These are phyloP conservation scores for Ptychodera flava DNA, from an alignment of 35 echinoderm and acorn worm species.

Conservation along the genomic window DNA sequence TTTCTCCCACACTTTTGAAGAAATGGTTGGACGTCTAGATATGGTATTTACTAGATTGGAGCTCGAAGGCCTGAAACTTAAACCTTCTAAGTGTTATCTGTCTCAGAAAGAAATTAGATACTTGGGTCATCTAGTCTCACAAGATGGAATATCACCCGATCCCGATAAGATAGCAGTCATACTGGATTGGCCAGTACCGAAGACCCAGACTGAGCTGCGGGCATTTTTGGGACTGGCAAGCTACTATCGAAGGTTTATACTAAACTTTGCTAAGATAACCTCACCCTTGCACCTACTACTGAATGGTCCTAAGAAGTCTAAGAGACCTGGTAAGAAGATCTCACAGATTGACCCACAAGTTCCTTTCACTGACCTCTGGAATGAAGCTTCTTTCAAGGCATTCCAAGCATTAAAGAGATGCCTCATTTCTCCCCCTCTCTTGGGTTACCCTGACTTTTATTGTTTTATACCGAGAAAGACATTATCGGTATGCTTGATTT, in stretches of 20 bases:
- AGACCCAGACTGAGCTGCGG: constrained; percentile 11
- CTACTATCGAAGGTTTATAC: constrained; percentile 46
- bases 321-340: neutral
- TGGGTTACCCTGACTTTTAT: constrained; percentile 53
- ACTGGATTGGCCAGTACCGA: constrained; percentile 26
- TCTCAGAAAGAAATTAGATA: constrained; percentile 24
- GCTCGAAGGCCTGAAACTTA: constrained; percentile 36
- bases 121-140: constrained; percentile 49
- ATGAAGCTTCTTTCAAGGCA: constrained; percentile 29
- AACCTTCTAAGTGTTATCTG: constrained; percentile 47
- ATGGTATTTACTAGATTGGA: constrained; percentile 11
- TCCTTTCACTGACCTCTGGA: constrained; percentile 4
- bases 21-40: constrained; percentile 25
- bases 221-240: constrained; percentile 44
- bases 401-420: constrained; percentile 31
- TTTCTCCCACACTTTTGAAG: constrained; percentile 37
- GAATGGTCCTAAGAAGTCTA: too few species aligned
- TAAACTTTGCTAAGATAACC: constrained; percentile 26
- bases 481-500: too few species aligned
- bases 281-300: constrained; percentile 32
- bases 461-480: too few species aligned
- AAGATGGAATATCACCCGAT: constrained; percentile 16
- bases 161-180: constrained; percentile 32
- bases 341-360: neutral
- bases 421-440: constrained; percentile 31